Conservation (phyloP, 1,140 invertebrate species). For the Brachionus paranguensis region DNA sequence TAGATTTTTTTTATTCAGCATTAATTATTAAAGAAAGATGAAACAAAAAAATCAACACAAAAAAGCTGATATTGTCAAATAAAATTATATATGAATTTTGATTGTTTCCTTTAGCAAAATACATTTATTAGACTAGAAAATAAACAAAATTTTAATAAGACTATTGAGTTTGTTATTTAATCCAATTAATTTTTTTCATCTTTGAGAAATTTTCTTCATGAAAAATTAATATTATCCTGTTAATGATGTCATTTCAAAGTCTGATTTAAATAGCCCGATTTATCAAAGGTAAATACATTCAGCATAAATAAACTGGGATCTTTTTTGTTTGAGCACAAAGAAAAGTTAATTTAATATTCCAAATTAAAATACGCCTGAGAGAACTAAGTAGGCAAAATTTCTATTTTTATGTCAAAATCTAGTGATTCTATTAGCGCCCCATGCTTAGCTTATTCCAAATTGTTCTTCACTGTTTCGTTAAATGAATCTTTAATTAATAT, state of each 20-base stretch:
- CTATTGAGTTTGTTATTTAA: not conserved
- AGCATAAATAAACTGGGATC: not conserved
- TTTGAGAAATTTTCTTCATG: not conserved
- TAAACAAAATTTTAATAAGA: not conserved
- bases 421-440: not conserved
- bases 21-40: not conserved
- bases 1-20: too few relatives aligned
- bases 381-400: not conserved
- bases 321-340: not conserved
- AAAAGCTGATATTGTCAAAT: not conserved
- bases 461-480: not conserved
- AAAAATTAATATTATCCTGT: not conserved
- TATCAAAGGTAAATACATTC: not conserved
- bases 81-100: not conserved
- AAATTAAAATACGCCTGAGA: not conserved
- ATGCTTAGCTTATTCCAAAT: not conserved
- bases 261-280: not conserved
- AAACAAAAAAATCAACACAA: not conserved
- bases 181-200: not conserved
- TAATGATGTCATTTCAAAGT: not conserved
- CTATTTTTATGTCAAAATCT: not conserved
- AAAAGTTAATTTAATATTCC: not conserved
- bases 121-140: not conserved
- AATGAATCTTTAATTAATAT: not conserved
- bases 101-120: not conserved